Evolutionary conservation across 1,140 invertebrate species (phyloP).

Genomic region (Drosophila littoralis): DNA sequence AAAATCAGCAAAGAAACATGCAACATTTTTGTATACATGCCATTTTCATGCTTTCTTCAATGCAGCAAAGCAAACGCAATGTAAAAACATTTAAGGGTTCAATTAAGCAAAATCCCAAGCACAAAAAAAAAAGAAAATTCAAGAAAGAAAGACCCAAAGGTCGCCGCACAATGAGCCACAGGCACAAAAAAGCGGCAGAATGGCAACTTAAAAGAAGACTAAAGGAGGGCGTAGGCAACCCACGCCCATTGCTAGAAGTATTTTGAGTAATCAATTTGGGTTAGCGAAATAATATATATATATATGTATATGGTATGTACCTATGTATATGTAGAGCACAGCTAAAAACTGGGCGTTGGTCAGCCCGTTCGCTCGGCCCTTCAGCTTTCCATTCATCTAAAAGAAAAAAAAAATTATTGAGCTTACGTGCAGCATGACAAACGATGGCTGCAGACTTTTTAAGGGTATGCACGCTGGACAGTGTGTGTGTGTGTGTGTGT

Average conservation of each 20-base stretch:
- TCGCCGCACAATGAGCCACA: slow-evolving; percentile 27
- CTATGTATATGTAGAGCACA: slow-evolving; percentile 16
- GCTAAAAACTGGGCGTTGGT: slow-evolving; percentile 19
- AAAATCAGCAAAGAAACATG: slow-evolving; percentile 8
- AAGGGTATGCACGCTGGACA: background rate
- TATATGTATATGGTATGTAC: slow-evolving; percentile 30
- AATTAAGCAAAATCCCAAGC: slow-evolving; percentile 75
- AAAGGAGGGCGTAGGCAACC: background rate
- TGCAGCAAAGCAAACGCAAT: slow-evolving; percentile 54
- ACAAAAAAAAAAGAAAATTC: slow-evolving; percentile 45
- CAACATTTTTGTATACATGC: slow-evolving; percentile 20
- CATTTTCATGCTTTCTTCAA: slow-evolving; percentile 7
- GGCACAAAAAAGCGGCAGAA: slow-evolving; percentile 24
- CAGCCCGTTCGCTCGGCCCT: slow-evolving; percentile 26
- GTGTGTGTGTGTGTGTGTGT: slow-evolving; percentile 3
- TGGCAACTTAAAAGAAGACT: slow-evolving; percentile 1
- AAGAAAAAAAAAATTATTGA: slow-evolving; percentile 46
- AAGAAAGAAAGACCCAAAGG: slow-evolving; percentile 32
- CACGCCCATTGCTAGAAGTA: slow-evolving; percentile 47
- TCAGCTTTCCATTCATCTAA: slow-evolving; percentile 4
- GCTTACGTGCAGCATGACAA: slow-evolving; percentile 71
- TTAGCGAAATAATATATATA: slow-evolving; percentile 29
- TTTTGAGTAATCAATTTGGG: slow-evolving; percentile 76
- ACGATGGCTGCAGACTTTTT: slow-evolving; percentile 57
- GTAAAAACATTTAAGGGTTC: slow-evolving; percentile 82